These are phyloP conservation scores for Sinopyrophorus schimmeli DNA, from an alignment of 2,888 invertebrate genomes.

Conservation along the genomic window DNA sequence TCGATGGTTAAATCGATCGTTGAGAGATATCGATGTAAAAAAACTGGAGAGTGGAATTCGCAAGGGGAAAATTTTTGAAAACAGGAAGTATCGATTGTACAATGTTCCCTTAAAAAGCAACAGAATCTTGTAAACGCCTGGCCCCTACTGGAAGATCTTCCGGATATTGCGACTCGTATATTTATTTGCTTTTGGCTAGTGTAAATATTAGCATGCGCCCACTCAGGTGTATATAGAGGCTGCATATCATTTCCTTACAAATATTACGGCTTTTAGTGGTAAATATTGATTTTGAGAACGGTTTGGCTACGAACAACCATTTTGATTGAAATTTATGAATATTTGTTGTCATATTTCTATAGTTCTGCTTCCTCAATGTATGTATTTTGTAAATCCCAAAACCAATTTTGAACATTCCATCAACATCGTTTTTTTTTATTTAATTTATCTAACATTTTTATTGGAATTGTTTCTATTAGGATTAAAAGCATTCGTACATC, in stretches of 20 bases:
- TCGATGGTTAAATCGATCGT: conserved; percentile 5
- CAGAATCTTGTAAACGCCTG: conserved; percentile 19
- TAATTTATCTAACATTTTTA: too few relatives aligned
- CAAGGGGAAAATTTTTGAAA: conserved; percentile 7
- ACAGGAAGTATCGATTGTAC: conserved; percentile 20
- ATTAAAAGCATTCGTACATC: too few relatives aligned
- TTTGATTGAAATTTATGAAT: conserved; percentile 30
- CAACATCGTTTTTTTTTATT: too few relatives aligned
- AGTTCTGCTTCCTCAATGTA: conserved; percentile 12
- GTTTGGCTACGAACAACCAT: conserved; percentile 28
- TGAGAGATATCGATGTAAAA: too few relatives aligned
- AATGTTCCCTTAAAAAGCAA: conserved; percentile 16
- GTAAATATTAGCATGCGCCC: conserved; percentile 54
- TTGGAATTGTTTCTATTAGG: too few relatives aligned
- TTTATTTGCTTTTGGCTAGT: conserved; percentile 46
- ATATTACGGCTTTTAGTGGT: conserved; percentile 47
- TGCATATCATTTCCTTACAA: conserved; percentile 54
- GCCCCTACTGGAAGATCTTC: conserved; percentile 35
- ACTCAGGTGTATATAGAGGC: conserved; percentile 53
- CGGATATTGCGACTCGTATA: conserved; percentile 51
- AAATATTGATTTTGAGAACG: conserved; percentile 49
- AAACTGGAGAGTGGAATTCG: too few relatives aligned
- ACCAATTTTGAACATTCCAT: too few relatives aligned
- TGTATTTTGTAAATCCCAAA: neutral
- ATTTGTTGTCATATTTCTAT: conserved; percentile 27